phyloP scores from a whole-genome alignment of 2,113 vertebrate genomes.

The Amazona vittata region DNA sequence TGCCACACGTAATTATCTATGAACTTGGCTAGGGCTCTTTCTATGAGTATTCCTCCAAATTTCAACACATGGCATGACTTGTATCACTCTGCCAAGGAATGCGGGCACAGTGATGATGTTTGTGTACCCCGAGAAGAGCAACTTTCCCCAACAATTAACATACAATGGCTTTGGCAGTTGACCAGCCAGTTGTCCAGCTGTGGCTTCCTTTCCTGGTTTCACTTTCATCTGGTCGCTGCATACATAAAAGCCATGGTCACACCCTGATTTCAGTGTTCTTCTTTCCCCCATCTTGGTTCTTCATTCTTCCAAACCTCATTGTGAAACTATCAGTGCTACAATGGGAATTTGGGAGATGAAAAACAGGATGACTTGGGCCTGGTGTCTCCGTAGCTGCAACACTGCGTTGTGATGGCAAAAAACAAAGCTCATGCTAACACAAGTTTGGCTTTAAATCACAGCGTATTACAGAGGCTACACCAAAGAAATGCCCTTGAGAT shows the following conservation, averaged over 20 bases:
- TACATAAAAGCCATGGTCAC: not conserved
- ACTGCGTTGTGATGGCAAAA: not conserved
- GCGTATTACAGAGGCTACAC: not conserved
- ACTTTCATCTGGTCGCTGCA: not conserved
- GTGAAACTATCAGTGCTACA: not conserved
- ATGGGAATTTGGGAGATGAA: not conserved
- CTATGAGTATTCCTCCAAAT: not conserved
- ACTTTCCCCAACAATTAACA: not conserved
- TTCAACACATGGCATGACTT: not conserved
- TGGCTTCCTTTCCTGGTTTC: constrained; percentile 9
- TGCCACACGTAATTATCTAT: not conserved
- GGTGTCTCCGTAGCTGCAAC: not conserved
- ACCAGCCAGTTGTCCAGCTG: not conserved
- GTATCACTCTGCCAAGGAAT: not conserved
- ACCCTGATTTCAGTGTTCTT: not conserved
- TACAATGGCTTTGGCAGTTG: not conserved
- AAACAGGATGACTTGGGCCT: not conserved
- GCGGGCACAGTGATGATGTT: not conserved
- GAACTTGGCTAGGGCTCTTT: not conserved
- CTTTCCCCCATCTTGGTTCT: not conserved
- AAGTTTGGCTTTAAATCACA: not conserved
- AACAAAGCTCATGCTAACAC: not conserved
- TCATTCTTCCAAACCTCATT: not conserved
- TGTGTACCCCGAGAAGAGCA: not conserved
- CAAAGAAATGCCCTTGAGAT: not conserved